phyloP scores from a whole-genome alignment of 2,888 invertebrate genomes.

The Drosophila niveifrons region DNA sequence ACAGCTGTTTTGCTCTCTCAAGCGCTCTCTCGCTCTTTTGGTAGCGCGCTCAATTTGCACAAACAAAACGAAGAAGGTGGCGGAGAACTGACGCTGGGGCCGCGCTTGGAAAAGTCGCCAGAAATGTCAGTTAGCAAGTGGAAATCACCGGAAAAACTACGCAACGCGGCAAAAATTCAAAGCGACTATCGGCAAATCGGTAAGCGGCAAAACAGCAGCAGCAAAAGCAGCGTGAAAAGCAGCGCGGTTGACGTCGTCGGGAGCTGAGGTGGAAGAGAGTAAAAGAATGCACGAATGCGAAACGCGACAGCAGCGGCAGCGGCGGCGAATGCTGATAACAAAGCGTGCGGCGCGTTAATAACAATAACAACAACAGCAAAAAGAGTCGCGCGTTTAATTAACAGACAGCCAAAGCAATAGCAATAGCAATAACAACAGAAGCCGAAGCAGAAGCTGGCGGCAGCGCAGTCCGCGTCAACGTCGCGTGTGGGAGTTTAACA shows the following conservation, averaged over 20 bases:
- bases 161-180: constrained; percentile 65
- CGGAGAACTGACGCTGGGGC: constrained; percentile 34
- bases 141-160: constrained; percentile 83
- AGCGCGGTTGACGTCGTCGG: constrained; percentile 24
- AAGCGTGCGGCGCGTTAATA: constrained; percentile 72
- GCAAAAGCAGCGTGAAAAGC: constrained; percentile 39
- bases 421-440: constrained; percentile 1
- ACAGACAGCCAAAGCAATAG: constrained; percentile 45
- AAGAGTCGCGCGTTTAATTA: constrained; percentile 73
- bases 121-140: constrained; percentile 78
- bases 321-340: constrained; percentile 72
- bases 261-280: constrained; percentile 38
- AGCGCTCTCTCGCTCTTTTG: constrained; percentile 19
- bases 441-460: constrained; percentile 14
- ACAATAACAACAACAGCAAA: constrained; percentile 65
- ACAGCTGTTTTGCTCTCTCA: constrained; percentile 42
- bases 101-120: constrained; percentile 70
- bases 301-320: constrained; percentile 34
- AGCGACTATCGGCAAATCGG: constrained; percentile 44
- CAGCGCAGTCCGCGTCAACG: constrained; percentile 63
- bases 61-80: constrained; percentile 64
- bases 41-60: constrained; percentile 47
- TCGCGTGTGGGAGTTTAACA: constrained; percentile 57
- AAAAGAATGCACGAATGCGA: constrained; percentile 62
- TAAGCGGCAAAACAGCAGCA: constrained; percentile 41